These are phyloP conservation scores for Desoria tigrina DNA, from an alignment of 2,888 invertebrate genomes.

Conservation along the genomic window DNA sequence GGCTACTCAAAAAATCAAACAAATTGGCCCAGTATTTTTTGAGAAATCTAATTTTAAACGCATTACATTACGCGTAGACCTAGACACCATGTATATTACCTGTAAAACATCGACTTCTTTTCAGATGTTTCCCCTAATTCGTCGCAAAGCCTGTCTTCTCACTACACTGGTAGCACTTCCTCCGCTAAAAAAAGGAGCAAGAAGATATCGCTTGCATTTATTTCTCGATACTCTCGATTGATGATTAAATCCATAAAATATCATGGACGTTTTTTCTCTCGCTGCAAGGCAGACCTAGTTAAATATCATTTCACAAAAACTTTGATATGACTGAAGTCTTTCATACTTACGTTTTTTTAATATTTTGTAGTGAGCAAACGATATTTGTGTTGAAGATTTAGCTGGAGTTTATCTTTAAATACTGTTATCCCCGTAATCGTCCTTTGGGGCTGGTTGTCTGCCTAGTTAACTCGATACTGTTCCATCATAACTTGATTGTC, in stretches of 20 bases:
- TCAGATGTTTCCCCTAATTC: neutral
- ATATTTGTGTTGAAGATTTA: neutral
- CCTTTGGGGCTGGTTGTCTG: neutral
- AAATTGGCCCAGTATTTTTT: no score
- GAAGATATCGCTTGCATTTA: constrained; percentile 8
- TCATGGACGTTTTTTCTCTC: constrained; percentile 1
- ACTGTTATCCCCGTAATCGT: constrained; percentile 2
- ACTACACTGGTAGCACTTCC: neutral
- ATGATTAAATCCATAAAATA: no score
- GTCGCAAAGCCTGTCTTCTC: neutral
- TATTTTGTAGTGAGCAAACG: neutral
- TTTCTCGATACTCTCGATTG: constrained; percentile 9
- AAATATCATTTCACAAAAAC: neutral
- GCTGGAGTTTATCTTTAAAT: neutral
- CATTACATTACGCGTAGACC: no score
- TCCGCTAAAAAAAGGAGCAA: neutral
- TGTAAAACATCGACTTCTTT: neutral
- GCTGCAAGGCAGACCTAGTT: neutral
- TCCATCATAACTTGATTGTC: constrained; percentile 3
- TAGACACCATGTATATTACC: no score
- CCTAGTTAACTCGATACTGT: neutral
- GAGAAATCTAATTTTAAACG: no score
- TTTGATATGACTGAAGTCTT: neutral
- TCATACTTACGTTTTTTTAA: neutral
- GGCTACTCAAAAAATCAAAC: no score